A percentile compares a stretch with the other conserved stretches of the same genome.
Evolutionary conservation across 2,113 vertebrate species (phyloP).

Genomic region (Sinocyclocheilus grahami): DNA sequence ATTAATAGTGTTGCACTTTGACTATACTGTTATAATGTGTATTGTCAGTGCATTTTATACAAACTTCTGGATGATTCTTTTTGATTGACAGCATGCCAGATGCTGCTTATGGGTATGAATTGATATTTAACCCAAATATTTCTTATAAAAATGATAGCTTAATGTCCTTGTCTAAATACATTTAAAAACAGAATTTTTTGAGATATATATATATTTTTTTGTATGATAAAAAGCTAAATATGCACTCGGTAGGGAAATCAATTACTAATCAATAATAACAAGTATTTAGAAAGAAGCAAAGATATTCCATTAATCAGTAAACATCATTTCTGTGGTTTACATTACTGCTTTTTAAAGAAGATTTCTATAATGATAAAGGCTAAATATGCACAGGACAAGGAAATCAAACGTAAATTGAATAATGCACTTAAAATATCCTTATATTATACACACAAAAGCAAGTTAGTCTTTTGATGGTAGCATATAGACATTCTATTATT

Average conservation of each 20-base stretch:
- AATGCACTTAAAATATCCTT: background rate
- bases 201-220: too few relatives aligned
- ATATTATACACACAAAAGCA: background rate
- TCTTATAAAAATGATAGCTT: background rate
- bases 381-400: background rate
- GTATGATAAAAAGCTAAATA: too few relatives aligned
- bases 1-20: background rate
- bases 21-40: background rate
- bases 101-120: background rate
- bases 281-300: background rate
- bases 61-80: background rate
- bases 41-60: background rate
- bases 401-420: background rate
- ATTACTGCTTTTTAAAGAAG: background rate
- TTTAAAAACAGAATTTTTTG: too few relatives aligned
- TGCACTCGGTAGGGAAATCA: too few relatives aligned
- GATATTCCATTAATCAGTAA: background rate
- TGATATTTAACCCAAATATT: background rate
- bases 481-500: background rate
- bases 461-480: background rate
- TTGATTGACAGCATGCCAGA: too few relatives aligned
- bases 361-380: background rate
- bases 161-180: background rate
- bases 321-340: background rate
- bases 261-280: too few relatives aligned